Evolutionary conservation across 2,113 vertebrate genomes (phyloP).

Genomic region (Pollimyrus isidori): DNA sequence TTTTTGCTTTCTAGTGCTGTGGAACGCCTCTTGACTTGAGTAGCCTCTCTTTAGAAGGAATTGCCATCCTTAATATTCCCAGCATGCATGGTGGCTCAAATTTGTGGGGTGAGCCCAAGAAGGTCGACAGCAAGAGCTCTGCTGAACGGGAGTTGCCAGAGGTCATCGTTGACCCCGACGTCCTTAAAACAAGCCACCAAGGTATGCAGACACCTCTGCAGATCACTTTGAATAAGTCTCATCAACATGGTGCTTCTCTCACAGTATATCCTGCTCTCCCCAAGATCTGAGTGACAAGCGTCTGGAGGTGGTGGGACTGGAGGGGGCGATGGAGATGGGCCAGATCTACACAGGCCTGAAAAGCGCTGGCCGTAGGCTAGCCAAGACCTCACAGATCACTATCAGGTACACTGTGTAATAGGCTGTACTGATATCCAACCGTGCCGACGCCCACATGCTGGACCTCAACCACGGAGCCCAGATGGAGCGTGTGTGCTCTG

Average conservation of each 20-base stretch:
- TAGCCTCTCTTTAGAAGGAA: conserved; percentile 53
- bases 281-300: conserved; percentile 73
- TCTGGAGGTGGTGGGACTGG: conserved; percentile 78
- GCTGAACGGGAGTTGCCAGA: conserved; percentile 46
- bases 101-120: conserved; percentile 67
- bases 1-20: conserved; percentile 49
- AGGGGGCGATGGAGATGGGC: conserved; percentile 79
- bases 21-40: conserved; percentile 59
- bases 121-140: conserved; percentile 39
- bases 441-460: background rate
- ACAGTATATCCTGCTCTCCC: background rate
- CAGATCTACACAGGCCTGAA: conserved; percentile 85
- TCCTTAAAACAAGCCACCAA: conserved; percentile 71
- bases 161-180: conserved; percentile 70
- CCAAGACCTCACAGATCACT: conserved; percentile 74
- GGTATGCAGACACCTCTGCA: conserved; percentile 50
- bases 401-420: conserved; percentile 57
- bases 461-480: background rate
- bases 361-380: conserved; percentile 71
- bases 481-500: background rate
- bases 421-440: background rate
- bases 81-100: conserved; percentile 69
- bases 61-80: conserved; percentile 65
- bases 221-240: background rate
- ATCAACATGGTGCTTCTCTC: background rate